Evolutionary conservation across 2,797 vertebrate genomes (phyloP).

Genomic region (Antennarius maculatus): DNA sequence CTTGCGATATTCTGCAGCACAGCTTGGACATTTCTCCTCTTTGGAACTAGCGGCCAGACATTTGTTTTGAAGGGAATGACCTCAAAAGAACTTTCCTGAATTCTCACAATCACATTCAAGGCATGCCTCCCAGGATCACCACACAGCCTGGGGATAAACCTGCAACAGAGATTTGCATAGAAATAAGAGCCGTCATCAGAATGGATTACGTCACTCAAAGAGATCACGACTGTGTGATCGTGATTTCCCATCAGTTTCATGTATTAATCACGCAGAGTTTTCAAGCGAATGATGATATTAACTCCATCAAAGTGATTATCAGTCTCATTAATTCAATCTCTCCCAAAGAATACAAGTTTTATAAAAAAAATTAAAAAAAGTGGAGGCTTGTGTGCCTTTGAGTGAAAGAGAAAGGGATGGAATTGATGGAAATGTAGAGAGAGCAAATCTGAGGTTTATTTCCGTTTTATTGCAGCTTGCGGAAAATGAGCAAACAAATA

Average conservation of each 20-base stretch:
- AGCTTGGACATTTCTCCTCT: no score
- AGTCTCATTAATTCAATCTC: constrained; percentile 9
- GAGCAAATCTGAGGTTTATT: constrained; percentile 32
- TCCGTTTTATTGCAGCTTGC: constrained; percentile 25
- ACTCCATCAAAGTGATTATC: not conserved
- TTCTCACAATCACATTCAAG: constrained; percentile 24
- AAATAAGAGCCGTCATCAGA: constrained; percentile 20
- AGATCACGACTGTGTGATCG: constrained; percentile 13
- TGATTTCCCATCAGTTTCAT: constrained; percentile 12
- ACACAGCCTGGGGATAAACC: constrained; percentile 34
- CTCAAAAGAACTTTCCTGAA: constrained; percentile 30
- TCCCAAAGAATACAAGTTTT: not conserved
- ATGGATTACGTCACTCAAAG: constrained; percentile 37
- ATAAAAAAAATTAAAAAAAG: not conserved
- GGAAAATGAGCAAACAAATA: constrained; percentile 39
- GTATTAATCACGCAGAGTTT: not conserved
- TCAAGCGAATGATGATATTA: not conserved
- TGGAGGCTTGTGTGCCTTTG: constrained; percentile 4
- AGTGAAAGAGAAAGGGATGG: not conserved
- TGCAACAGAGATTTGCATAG: constrained; percentile 33
- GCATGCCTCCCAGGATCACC: constrained; percentile 41
- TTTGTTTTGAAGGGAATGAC: constrained; percentile 2
- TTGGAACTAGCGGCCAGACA: no score
- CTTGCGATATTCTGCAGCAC: no score
- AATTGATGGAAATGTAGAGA: constrained; percentile 31